Base-by-base conservation (phyloP, 2,113 vertebrate species). In the Myiozetetes cayanensis region DNA sequence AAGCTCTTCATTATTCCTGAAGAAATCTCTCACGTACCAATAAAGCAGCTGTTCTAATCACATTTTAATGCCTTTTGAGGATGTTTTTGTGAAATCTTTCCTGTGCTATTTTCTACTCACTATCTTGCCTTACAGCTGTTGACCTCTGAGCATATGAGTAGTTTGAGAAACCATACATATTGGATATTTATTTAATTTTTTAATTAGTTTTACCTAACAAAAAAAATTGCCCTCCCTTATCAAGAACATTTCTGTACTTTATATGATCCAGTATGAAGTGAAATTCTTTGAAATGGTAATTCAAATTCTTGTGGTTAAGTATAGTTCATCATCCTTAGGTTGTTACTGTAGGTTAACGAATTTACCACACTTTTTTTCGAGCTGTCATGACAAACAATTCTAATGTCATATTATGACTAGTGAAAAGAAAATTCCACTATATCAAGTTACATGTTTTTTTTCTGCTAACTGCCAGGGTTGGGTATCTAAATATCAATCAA, bases 1-100 rank as follows among this genome's bases (percentile, higher is more conserved):
- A 94, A 89, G 33, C 35, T 88, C 55, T 88, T 95, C 43, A 84
- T 86, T 94, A 88, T 59, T 90, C 50, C 55, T 63, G 39, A 89
- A 78, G 50, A 92, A 92, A 92, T 84, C 73, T 93, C 65, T 86
- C 43, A 28, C 0, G 1, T 92, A 63, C 52, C 50, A 81, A 44
- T 75, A 80, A 3, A 81, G 24, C 52, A 81, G 47, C 61, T 87
- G 46, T 72, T 92, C 53, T 63, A 83, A 92, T 63, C 43, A 77
- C 5, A 4, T 80, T 90, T 81, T 77, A 93, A 80, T 67, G 65
- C 8, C 47, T 93, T 91, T 85, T 94, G 23, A 1, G 24, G 33
- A 78, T 31, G 37, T 53, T 70, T 90, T 62, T 81, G n/a, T 59
- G 73, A 80, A 87, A 71, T 16, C 3, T 80, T 49, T 31, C 55